These are phyloP conservation scores for Tinea trinotella DNA, from an alignment of 2,888 invertebrate genomes.

Conservation along the genomic window DNA sequence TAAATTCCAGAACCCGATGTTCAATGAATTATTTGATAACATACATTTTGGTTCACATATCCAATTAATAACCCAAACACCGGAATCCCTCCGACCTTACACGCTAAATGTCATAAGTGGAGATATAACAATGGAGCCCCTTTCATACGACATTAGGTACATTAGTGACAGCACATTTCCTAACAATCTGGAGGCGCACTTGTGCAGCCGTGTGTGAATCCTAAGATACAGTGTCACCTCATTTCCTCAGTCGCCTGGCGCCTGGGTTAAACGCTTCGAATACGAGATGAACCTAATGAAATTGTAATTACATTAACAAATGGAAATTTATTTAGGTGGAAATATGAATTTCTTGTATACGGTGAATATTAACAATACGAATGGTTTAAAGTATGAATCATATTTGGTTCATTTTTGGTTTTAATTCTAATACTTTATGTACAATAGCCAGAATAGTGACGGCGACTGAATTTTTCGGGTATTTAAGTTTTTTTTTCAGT, in stretches of 20 bases:
- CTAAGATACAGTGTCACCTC: constrained; percentile 65
- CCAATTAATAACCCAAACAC: constrained; percentile 12
- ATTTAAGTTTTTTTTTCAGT: too few species aligned
- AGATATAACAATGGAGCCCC: constrained; percentile 37
- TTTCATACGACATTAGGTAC: constrained; percentile 70
- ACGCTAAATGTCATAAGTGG: constrained; percentile 16
- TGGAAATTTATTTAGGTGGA: constrained; percentile 17
- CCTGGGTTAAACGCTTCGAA: constrained; percentile 23
- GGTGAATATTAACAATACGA: not conserved
- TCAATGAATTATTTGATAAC: constrained; percentile 6
- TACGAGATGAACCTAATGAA: constrained; percentile 26
- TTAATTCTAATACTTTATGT: too few species aligned
- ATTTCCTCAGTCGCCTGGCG: constrained; percentile 50
- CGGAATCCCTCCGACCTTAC: not conserved
- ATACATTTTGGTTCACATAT: not conserved
- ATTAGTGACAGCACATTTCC: constrained; percentile 70
- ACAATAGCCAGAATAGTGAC: too few species aligned
- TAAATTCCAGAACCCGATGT: not conserved
- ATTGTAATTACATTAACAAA: constrained; percentile 19
- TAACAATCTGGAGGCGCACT: constrained; percentile 61
- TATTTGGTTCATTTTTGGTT: too few species aligned
- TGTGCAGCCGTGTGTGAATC: constrained; percentile 67
- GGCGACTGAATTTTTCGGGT: too few species aligned
- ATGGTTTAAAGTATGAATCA: too few species aligned
- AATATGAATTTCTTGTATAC: not conserved